These are phyloP conservation scores for Lampropteryx suffumata DNA, from an alignment of 2,888 invertebrate species.

Conservation along the genomic window DNA sequence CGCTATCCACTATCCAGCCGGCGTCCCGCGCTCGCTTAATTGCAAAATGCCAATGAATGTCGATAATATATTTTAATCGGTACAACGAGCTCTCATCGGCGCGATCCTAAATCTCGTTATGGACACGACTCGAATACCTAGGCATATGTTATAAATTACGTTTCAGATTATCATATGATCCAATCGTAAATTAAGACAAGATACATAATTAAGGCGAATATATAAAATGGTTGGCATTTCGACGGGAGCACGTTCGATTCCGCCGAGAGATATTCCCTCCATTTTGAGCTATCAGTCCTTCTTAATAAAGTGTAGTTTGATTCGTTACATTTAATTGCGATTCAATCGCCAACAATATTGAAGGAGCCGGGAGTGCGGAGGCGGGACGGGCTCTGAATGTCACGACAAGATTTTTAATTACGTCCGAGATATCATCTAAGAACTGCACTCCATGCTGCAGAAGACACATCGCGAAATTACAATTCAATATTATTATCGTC, in stretches of 20 bases:
- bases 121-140: slow-evolving; percentile 78
- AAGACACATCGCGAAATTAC: slow-evolving; percentile 75
- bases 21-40: slow-evolving; percentile 68
- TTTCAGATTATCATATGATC: slow-evolving; percentile 82
- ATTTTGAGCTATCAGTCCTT: slow-evolving; percentile 78
- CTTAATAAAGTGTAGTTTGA: slow-evolving; percentile 81
- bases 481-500: slow-evolving; percentile 73
- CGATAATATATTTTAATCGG: slow-evolving; percentile 76
- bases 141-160: slow-evolving; percentile 80
- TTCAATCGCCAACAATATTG: slow-evolving; percentile 82
- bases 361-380: slow-evolving; percentile 75
- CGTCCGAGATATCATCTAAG: slow-evolving; percentile 80
- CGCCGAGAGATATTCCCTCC: slow-evolving; percentile 61
- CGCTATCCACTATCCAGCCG: slow-evolving; percentile 40
- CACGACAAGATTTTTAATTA: slow-evolving; percentile 84
- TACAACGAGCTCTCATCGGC: slow-evolving; percentile 61
- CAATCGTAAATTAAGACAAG: slow-evolving; percentile 84
- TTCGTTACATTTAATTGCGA: slow-evolving; percentile 80
- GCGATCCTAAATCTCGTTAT: slow-evolving; percentile 81
- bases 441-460: slow-evolving; percentile 67
- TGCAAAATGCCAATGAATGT: slow-evolving; percentile 76
- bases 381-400: slow-evolving; percentile 79
- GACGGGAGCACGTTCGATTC: slow-evolving; percentile 81
- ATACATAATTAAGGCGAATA: slow-evolving; percentile 83
- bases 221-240: slow-evolving; percentile 83